Evolutionary conservation across 2,797 vertebrate species (phyloP).

Genomic region (Scomberomorus guttatus): DNA sequence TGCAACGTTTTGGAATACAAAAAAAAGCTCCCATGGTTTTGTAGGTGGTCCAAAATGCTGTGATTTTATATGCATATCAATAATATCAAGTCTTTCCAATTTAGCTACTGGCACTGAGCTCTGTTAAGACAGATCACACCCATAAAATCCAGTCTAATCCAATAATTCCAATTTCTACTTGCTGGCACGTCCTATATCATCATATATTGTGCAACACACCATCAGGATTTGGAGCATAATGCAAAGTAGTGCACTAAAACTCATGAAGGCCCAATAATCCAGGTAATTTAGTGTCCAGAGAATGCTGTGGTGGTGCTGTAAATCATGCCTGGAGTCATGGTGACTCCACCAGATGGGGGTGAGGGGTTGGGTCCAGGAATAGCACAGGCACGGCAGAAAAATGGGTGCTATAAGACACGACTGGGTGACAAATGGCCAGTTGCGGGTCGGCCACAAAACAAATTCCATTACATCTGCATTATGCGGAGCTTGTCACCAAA

Average conservation of each 20-base stretch:
- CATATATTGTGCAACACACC: constrained; percentile 72
- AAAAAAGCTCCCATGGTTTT: constrained; percentile 44
- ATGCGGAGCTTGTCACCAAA: constrained; percentile 55
- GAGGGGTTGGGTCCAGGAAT: constrained; percentile 80
- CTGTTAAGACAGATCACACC: constrained; percentile 72
- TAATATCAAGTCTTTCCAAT: constrained; percentile 75
- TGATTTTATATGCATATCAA: constrained; percentile 75
- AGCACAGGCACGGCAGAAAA: constrained; percentile 77
- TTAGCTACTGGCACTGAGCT: constrained; percentile 67
- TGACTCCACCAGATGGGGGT: constrained; percentile 82
- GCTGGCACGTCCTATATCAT: constrained; percentile 78
- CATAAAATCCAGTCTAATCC: constrained; percentile 77
- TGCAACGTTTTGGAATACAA: constrained; percentile 31
- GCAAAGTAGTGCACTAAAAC: constrained; percentile 83
- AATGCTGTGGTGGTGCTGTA: constrained; percentile 77
- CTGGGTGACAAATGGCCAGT: constrained; percentile 78
- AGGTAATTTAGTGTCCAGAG: constrained; percentile 84
- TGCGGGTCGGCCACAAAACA: constrained; percentile 66
- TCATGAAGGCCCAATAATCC: constrained; percentile 84
- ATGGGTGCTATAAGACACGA: constrained; percentile 67
- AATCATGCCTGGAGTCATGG: constrained; percentile 80
- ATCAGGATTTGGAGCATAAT: constrained; percentile 73
- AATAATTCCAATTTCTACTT: constrained; percentile 79
- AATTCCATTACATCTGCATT: constrained; percentile 64
- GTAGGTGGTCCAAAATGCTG: constrained; percentile 56